phyloP scores from a whole-genome alignment of 2,113 vertebrate species.

The Bos taurus region DNA sequence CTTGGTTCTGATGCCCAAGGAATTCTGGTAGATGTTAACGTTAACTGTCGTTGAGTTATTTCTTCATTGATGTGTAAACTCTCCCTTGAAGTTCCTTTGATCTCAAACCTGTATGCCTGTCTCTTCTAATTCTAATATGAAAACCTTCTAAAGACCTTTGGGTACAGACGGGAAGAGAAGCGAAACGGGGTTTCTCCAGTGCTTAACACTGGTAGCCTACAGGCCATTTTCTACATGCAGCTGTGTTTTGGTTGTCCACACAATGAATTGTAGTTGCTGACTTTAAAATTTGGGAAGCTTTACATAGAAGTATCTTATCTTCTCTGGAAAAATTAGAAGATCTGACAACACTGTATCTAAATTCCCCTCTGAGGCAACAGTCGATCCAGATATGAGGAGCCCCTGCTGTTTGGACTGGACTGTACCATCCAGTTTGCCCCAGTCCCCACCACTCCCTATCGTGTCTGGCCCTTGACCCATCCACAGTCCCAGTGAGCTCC shows the following conservation, averaged over 20 bases:
- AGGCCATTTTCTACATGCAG: not conserved
- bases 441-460: rapidly evolving
- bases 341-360: not conserved
- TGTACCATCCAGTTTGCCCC: too few relatives aligned
- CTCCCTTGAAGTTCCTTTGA: not conserved
- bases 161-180: too few relatives aligned
- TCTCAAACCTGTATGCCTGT: not conserved
- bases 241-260: not conserved
- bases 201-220: not conserved
- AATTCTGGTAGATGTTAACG: not conserved
- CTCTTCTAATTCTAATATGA: not conserved
- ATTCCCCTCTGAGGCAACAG: not conserved
- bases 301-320: not conserved
- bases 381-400: not conserved
- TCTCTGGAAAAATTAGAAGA: not conserved
- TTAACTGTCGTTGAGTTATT: not conserved
- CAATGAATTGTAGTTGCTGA: not conserved
- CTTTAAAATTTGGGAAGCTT: not conserved
- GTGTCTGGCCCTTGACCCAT: not conserved
- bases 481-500: not conserved
- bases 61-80: not conserved
- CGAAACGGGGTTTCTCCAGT: not conserved
- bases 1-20: not conserved
- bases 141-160: not conserved
- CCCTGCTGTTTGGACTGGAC: not conserved